Conservation (phyloP, 2,888 invertebrate species). For the Papilio gigon region DNA sequence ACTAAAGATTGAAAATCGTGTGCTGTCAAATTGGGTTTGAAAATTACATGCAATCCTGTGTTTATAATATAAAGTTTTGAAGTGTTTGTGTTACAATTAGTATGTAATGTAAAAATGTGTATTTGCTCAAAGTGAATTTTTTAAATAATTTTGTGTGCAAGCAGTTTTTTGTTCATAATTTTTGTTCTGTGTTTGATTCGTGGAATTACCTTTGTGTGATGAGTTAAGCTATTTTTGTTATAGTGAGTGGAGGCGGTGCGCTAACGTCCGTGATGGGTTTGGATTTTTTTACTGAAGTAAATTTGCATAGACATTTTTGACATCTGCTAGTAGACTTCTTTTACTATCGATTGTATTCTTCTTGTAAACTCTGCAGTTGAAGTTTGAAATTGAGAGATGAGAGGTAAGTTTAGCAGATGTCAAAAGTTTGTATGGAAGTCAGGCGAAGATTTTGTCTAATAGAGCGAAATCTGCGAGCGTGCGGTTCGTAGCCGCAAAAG, state of each 20-base stretch:
- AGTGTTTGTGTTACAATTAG: conserved; percentile 55
- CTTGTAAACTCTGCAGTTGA: neutral
- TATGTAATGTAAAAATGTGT: conserved; percentile 5
- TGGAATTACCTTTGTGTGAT: conserved; percentile 78
- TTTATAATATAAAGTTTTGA: conserved; percentile 52
- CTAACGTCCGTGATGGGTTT: conserved; percentile 74
- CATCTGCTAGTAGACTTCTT: conserved; percentile 60
- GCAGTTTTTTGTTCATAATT: conserved; percentile 57
- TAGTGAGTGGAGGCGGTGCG: conserved; percentile 78
- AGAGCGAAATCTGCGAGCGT: conserved; percentile 80
- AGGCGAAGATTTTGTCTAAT: conserved; percentile 81
- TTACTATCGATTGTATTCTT: neutral
- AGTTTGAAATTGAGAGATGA: neutral
- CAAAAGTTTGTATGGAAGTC: conserved; percentile 69
- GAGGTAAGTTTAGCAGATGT: conserved; percentile 64
- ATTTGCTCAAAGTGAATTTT: conserved; percentile 56
- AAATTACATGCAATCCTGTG: conserved; percentile 75
- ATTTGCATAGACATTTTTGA: conserved; percentile 69
- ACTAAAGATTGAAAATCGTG: conserved; percentile 27
- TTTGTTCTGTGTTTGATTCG: conserved; percentile 68
- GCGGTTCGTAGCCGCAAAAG: conserved; percentile 81
- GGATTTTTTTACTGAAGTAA: conserved; percentile 73
- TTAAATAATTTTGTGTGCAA: conserved; percentile 60
- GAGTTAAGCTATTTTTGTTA: conserved; percentile 69
- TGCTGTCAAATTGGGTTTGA: conserved; percentile 56